These are phyloP conservation scores for Drosophila willistoni DNA, from an alignment of 1,140 invertebrate genomes.

Conservation along the genomic window DNA sequence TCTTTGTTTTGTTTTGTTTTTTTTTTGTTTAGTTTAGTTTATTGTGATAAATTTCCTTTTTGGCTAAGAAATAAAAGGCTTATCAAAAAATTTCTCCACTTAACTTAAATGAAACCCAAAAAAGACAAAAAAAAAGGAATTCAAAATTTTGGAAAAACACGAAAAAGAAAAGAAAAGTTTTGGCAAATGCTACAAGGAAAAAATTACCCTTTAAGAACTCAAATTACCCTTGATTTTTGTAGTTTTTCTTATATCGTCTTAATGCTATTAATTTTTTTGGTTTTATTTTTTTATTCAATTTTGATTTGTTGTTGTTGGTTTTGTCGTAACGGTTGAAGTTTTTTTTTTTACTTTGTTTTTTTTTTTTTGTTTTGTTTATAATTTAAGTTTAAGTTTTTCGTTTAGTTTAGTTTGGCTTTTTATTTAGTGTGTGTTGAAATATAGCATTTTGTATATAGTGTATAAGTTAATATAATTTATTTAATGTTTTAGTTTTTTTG, in stretches of 20 bases:
- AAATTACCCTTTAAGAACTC: constrained; percentile 29
- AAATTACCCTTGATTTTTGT: constrained; percentile 23
- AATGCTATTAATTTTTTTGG: constrained; percentile 24
- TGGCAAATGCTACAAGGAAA: constrained; percentile 21
- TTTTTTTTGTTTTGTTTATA: not conserved
- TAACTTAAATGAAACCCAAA: not conserved
- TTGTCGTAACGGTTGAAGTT: not conserved
- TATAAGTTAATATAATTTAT: constrained; percentile 9
- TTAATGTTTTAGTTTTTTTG: not conserved
- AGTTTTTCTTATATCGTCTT: constrained; percentile 33
- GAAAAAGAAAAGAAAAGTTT: not conserved
- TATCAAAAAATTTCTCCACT: constrained; percentile 17
- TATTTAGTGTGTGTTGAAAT: constrained; percentile 1
- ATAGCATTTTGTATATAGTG: constrained; percentile 5
- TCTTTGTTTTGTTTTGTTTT: not conserved
- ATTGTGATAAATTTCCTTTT: constrained; percentile 4
- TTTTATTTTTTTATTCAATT: constrained; percentile 52
- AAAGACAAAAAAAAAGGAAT: not conserved
- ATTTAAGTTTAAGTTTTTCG: not conserved
- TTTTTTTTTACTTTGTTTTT: not conserved
- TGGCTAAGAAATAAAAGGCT: constrained; percentile 21
- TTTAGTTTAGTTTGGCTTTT: not conserved
- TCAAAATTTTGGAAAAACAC: not conserved
- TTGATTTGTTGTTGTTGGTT: constrained; percentile 1
- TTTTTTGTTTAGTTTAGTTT: not conserved